A percentile compares a stretch with the other conserved stretches of the same genome.
phyloP scores from a whole-genome alignment of 2,797 vertebrate species.

The Buceros bicornis region DNA sequence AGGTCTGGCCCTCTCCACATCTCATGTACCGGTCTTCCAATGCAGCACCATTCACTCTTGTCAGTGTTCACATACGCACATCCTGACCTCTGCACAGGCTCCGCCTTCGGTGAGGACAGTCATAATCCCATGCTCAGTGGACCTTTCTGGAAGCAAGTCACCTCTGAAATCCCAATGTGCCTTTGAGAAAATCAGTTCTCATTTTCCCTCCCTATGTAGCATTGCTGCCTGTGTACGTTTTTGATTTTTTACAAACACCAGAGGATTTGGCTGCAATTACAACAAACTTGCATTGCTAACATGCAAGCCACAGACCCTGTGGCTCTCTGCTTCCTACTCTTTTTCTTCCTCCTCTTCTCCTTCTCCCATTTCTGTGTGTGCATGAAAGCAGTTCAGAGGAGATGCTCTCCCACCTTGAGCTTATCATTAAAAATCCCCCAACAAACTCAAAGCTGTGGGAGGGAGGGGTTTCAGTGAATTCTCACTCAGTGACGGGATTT shows the following conservation, averaged over 20 bases:
- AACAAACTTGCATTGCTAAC: neutral
- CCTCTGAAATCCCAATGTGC: neutral
- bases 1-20: neutral
- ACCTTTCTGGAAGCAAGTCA: neutral
- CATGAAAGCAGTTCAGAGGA: neutral
- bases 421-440: neutral
- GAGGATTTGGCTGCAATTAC: neutral
- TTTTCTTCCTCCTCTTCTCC: neutral
- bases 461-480: neutral
- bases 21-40: rapidly evolving
- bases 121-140: neutral
- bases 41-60: neutral
- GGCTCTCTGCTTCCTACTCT: neutral
- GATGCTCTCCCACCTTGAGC: neutral
- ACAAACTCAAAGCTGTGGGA: neutral
- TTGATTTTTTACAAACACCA: neutral
- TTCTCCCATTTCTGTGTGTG: neutral
- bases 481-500: neutral
- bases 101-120: neutral
- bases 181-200: neutral
- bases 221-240: neutral
- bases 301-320: neutral
- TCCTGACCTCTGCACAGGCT: neutral
- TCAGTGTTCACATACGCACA: neutral
- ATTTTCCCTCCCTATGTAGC: neutral